A percentile compares a stretch with the other conserved stretches of the same genome.
These are phyloP conservation scores for Grammomys dolichurus DNA, from an alignment of 2,113 vertebrate genomes.

Conservation along the genomic window DNA sequence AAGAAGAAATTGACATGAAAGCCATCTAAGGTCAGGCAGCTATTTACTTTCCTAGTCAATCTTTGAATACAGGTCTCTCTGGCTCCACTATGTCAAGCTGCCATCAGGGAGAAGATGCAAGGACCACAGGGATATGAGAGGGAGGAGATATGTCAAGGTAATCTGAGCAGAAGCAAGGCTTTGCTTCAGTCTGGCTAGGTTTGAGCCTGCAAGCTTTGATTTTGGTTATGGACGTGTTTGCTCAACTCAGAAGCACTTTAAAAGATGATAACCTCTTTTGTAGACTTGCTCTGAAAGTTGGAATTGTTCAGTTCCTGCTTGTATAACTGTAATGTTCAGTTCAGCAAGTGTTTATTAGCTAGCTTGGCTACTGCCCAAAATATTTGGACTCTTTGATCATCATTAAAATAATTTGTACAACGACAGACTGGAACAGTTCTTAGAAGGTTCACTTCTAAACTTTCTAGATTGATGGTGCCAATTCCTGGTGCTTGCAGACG, in stretches of 20 bases:
- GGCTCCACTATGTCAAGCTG: background rate
- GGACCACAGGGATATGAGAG: background rate
- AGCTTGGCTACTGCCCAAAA: constrained; percentile 21
- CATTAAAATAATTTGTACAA: constrained; percentile 43
- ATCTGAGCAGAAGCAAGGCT: constrained; percentile 28
- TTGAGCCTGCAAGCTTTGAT: background rate
- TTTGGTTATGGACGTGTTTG: constrained; percentile 20
- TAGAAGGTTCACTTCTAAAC: constrained; percentile 21
- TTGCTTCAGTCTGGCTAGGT: constrained; percentile 8
- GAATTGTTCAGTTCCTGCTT: constrained; percentile 39
- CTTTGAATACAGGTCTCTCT: constrained; percentile 23
- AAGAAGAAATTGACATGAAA: background rate
- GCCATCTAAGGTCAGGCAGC: constrained; percentile 8
- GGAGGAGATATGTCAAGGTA: background rate
- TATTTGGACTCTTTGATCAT: constrained; percentile 29
- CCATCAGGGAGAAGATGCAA: constrained; percentile 29
- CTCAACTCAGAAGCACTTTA: constrained; percentile 34
- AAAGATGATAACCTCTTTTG: constrained; percentile 4
- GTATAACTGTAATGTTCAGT: constrained; percentile 38
- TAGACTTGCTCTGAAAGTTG: constrained; percentile 45
- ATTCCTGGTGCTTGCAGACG: constrained; percentile 50
- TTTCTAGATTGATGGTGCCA: constrained; percentile 58
- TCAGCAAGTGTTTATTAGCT: constrained; percentile 54
- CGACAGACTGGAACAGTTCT: constrained; percentile 54
- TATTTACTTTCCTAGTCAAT: constrained; percentile 27